These are phyloP conservation scores for Nestor notabilis DNA, from an alignment of 2,113 vertebrate genomes.

Conservation along the genomic window DNA sequence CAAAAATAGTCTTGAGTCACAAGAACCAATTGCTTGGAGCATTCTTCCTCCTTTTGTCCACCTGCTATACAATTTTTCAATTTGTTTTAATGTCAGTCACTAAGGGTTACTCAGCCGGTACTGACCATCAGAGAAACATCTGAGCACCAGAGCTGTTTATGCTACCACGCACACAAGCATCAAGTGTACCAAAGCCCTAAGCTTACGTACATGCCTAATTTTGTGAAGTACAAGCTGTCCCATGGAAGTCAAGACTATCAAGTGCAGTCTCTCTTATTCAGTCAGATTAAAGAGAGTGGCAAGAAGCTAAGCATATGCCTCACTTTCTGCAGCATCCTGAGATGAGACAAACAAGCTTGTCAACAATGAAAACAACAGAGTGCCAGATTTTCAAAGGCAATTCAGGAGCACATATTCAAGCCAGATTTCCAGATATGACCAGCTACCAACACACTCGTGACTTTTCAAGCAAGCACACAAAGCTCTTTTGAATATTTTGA, in stretches of 20 bases:
- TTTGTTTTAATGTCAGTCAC: neutral
- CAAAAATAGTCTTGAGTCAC: neutral
- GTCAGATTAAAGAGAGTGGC: neutral
- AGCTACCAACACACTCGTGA: neutral
- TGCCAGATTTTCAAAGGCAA: neutral
- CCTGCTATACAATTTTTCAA: neutral
- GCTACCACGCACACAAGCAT: neutral
- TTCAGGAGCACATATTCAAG: neutral
- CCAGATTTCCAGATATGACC: neutral
- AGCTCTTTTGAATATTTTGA: neutral
- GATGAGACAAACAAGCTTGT: neutral
- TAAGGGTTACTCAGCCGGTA: neutral
- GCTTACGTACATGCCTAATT: neutral
- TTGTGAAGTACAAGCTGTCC: neutral
- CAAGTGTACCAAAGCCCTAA: neutral
- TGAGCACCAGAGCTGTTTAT: neutral
- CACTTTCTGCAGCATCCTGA: neutral
- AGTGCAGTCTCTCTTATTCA: neutral
- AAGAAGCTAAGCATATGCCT: neutral
- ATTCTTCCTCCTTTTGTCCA: neutral
- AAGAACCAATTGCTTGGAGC: neutral
- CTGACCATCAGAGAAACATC: neutral
- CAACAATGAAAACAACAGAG: neutral
- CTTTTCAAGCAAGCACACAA: neutral
- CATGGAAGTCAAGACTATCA: neutral